Evolutionary conservation across 2,888 invertebrate species (phyloP).

Genomic region (Seira ritae): DNA sequence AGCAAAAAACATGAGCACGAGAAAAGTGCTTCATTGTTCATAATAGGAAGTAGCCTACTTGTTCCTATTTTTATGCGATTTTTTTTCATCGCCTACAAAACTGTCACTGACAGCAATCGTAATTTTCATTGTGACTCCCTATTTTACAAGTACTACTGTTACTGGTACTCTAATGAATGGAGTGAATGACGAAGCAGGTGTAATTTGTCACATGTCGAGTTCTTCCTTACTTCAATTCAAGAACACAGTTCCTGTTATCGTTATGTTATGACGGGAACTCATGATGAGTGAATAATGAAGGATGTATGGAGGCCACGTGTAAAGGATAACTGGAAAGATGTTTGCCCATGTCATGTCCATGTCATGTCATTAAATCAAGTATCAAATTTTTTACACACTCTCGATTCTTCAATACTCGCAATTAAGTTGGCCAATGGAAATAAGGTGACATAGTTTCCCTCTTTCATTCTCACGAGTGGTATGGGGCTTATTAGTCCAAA

Average conservation of each 20-base stretch:
- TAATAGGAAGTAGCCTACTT: slow-evolving; percentile 45
- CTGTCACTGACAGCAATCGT: background rate
- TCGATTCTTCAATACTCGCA: too few relatives aligned
- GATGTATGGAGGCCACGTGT: background rate
- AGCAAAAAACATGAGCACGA: background rate
- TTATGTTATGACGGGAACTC: background rate
- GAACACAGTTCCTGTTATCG: background rate
- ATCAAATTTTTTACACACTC: background rate
- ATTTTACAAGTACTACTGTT: too few relatives aligned
- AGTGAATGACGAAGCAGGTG: background rate
- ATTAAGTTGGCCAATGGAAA: background rate
- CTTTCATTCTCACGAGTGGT: background rate
- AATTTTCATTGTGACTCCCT: background rate
- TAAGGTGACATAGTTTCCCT: background rate
- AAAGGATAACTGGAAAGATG: slow-evolving; percentile 1
- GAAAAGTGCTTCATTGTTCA: background rate
- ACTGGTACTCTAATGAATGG: too few relatives aligned
- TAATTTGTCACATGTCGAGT: slow-evolving; percentile 35
- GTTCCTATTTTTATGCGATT: slow-evolving; percentile 7
- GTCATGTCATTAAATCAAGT: too few relatives aligned
- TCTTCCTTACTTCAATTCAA: background rate
- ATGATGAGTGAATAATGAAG: background rate
- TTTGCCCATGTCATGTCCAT: background rate
- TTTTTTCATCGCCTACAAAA: slow-evolving; percentile 17
- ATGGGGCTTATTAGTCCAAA: too few relatives aligned